Base-by-base conservation (phyloP, 1,140 invertebrate species). In the Trypoxylus dichotomus region DNA sequence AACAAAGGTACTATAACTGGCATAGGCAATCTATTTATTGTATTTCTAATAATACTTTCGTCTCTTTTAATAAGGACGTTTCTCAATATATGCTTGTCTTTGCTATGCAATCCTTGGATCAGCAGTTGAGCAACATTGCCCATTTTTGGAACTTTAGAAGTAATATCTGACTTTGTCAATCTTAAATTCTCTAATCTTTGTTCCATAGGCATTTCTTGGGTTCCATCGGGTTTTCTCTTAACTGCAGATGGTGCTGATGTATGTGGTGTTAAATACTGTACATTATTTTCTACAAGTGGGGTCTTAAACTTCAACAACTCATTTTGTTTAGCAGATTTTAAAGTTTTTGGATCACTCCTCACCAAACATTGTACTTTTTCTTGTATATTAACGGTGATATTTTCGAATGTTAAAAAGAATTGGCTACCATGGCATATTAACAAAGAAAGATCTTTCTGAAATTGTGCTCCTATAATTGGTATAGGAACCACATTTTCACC, bases 41-140 rank as follows among this genome's bases (percentile, higher is more conserved):
- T 93, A 79, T 90, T 88, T 75, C 86, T 87, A 73, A 93, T 90
- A 29, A 90, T 83, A 21, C 87, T 87, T 81, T 89, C 88, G 78
- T 92, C 89, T 47, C 86, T 88, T 60, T 85, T 88, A 32, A 84
- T 84, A 15, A 93, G 83, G 1, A 93, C 91, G 13, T 85, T 89
- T 19, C 86, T 84, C 3, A 93, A 81, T 77, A 93, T 89, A 32
- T 84, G 87, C 81, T 89, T 89, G 83, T 96, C 93, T 83, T 93
- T 93, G 81, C 93, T 95, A 79, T 93, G 93, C 43, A 96, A 86
- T 0, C 92, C 93, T 87, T 95, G 92, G 73, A 94, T 88, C 1
- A 95, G 83, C 27, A 95, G 86, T 79, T 94, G 93, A 0, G 92
- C 91, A 79, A 94, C 89, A 85, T 94, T 94, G 74, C 91, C 88